Evolutionary conservation across 2,113 vertebrate genomes (phyloP).

Genomic region (Pycnonotus jocosus): DNA sequence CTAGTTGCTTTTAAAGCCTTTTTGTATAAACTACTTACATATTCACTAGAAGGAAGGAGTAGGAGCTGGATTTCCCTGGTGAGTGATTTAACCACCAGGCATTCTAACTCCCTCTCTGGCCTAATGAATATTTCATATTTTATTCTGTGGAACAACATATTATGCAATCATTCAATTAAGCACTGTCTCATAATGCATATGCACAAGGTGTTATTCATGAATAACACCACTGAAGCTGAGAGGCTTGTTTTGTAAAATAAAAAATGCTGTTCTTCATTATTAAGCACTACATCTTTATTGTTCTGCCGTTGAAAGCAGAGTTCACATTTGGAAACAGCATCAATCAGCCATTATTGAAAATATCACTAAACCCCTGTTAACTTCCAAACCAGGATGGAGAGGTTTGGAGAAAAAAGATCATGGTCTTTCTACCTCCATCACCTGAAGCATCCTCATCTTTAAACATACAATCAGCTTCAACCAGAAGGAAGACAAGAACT

Average conservation of each 20-base stretch:
- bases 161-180: conserved; percentile 68
- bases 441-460: neutral
- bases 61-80: conserved; percentile 40
- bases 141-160: conserved; percentile 61
- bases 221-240: conserved; percentile 47
- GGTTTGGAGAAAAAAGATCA: neutral
- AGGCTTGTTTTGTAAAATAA: conserved; percentile 57
- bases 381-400: neutral
- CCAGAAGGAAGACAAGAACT: neutral
- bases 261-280: conserved; percentile 51
- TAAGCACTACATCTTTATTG: conserved; percentile 37
- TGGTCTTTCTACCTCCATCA: neutral
- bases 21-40: conserved; percentile 8
- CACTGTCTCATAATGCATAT: conserved; percentile 61
- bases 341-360: neutral
- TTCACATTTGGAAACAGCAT: neutral
- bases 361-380: neutral
- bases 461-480: neutral
- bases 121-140: conserved; percentile 67
- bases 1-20: conserved; percentile 5
- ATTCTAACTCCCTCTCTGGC: conserved; percentile 35
- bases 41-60: conserved; percentile 31
- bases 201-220: conserved; percentile 62
- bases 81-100: conserved; percentile 52
- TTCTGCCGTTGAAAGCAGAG: conserved; percentile 7